Percentiles rank a stretch among this genome's conserved stretches.
phyloP scores from a whole-genome alignment of 2,113 vertebrate genomes.

The Halichoeres trimaculatus region DNA sequence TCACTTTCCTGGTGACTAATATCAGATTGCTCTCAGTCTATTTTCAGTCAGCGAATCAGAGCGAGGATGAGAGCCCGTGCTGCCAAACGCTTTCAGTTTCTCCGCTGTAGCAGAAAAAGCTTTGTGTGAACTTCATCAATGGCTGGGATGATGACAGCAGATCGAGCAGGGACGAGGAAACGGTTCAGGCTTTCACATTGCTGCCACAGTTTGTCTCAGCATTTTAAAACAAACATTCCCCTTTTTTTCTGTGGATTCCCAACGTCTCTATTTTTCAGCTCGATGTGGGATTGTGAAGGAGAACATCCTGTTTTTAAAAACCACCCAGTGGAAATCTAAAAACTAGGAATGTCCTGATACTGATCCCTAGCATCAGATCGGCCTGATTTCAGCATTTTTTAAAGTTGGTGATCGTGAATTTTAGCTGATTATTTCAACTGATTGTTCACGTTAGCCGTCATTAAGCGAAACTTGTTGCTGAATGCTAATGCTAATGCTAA shows the following conservation, averaged over 20 bases:
- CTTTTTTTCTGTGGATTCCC: background rate
- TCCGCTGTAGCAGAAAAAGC: background rate
- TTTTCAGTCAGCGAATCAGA: constrained; percentile 41
- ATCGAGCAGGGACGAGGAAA: background rate
- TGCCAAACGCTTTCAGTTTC: constrained; percentile 9
- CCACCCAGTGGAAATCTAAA: constrained; percentile 12
- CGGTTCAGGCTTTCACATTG: background rate
- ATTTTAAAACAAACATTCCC: background rate
- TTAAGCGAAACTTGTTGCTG: too few relatives aligned
- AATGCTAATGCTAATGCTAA: too few relatives aligned
- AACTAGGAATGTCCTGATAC: too few relatives aligned
- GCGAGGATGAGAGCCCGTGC: constrained; percentile 13
- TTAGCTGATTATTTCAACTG: too few relatives aligned
- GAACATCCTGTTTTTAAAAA: constrained; percentile 2
- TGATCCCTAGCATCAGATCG: too few relatives aligned
- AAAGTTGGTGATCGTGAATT: too few relatives aligned
- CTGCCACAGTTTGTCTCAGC: background rate
- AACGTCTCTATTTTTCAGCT: background rate
- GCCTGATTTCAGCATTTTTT: too few relatives aligned
- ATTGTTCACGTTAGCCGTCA: too few relatives aligned
- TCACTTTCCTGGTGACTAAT: constrained; percentile 28
- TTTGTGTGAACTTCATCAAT: constrained; percentile 31
- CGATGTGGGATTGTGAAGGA: background rate
- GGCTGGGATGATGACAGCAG: constrained; percentile 2
- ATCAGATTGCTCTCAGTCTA: constrained; percentile 23